Evolutionary conservation across 1,140 invertebrate genomes (phyloP).

Genomic region (Apis florea): DNA sequence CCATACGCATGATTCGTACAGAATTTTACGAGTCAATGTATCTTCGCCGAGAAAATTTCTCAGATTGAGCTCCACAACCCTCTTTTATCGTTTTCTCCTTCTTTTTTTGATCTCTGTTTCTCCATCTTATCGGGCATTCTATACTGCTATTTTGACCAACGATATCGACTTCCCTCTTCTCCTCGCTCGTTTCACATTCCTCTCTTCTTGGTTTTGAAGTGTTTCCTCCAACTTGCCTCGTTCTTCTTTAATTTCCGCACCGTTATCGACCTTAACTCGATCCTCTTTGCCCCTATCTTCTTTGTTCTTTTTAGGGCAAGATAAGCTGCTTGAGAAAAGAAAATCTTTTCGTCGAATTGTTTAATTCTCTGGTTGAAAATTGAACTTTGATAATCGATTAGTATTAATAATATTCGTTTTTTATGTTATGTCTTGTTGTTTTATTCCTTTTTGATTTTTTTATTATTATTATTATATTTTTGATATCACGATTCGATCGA

Average conservation of each 20-base stretch:
- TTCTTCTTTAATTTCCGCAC: conserved; percentile 18
- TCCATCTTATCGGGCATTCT: conserved; percentile 28
- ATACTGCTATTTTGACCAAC: conserved; percentile 34
- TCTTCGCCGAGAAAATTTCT: conserved; percentile 56
- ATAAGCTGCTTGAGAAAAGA: no score
- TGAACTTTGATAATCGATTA: no score
- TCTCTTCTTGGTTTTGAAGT: background rate
- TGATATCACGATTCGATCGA: no score
- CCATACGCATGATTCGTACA: conserved; percentile 49
- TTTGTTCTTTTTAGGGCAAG: background rate
- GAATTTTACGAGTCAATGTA: conserved; percentile 59
- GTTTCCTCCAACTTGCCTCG: background rate
- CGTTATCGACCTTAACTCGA: background rate
- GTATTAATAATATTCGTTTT: no score
- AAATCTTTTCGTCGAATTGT: no score
- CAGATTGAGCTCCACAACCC: conserved; percentile 35
- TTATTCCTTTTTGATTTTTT: no score
- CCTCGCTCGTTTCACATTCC: background rate
- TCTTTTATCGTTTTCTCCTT: conserved; percentile 14
- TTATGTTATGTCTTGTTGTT: no score
- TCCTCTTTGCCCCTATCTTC: background rate
- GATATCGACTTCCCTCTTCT: background rate
- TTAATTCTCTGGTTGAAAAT: no score
- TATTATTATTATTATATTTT: no score
- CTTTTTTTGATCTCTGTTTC: background rate